Evolutionary conservation across 2,113 vertebrate genomes (phyloP), one percentile per base, ranked within the genome.

Genomic region (Phyllostomus hastatus): DNA sequence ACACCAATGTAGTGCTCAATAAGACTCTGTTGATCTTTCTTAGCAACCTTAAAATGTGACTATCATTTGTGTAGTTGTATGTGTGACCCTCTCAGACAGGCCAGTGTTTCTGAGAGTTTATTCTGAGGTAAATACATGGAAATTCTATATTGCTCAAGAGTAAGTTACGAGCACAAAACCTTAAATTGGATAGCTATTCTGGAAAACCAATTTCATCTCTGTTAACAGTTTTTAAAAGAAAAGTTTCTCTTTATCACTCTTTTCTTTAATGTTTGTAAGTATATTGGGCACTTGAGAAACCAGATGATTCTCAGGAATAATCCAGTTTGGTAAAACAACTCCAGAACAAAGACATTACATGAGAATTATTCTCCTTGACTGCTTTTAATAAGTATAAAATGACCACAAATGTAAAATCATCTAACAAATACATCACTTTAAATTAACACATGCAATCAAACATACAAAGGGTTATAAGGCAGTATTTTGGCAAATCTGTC

Each of bases 261-360:
- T 95, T 67, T 94, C 14, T 73, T 81, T 54, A 54, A 70, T 81
- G 41, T 94, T 84, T 57, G 48, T 12, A 92, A 78, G 11, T 46
- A 52, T 38, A 57, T 67, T 4, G 12, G 31, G 6, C n/a, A 16
- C 41, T 90, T 84, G 38, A 52, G 48, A 82, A 84, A 89, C 82
- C 79, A 91, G 17, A 28, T 20, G 93, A 33, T 90, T 96, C 38
- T 83, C 61, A 81, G 20, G n/a, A 94, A 70, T 79, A 95, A 78
- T 92, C 2, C 12, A 10, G 16, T 64, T 61, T 78, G 24, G 50
- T 69, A 67, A 75, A 76, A 10, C 6, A 67, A 95, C 72, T 54
- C 6, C 14, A 76, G 10, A 87, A 90, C 15, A 20, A 93, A 89
- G 15, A 78, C 3, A 90, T 57, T 85, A 43, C 16, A 46, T 75